A percentile compares a stretch with the other conserved stretches of the same genome.
Conservation (phyloP, 1,140 invertebrate species). For the Euura saliciscinereae region DNA sequence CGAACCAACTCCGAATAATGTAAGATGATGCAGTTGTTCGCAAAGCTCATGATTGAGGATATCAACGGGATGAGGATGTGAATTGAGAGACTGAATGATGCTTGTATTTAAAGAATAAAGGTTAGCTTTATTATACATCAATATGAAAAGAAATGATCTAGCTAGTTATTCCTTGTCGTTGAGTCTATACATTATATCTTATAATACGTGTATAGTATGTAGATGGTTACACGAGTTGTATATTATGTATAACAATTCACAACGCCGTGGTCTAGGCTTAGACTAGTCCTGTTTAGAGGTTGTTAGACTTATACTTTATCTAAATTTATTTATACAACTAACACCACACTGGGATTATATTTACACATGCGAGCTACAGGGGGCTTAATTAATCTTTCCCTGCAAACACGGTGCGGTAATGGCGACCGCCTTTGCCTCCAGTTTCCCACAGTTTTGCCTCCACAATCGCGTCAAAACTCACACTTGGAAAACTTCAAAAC, state of each 20-base stretch:
- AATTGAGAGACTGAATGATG: too few relatives aligned
- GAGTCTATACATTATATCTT: not conserved
- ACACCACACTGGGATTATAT: conserved; percentile 24
- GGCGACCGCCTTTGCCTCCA: not conserved
- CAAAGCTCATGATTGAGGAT: too few relatives aligned
- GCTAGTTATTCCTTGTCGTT: conserved; percentile 30
- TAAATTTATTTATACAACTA: conserved; percentile 13
- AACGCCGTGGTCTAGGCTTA: too few relatives aligned
- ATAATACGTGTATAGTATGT: not conserved
- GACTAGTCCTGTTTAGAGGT: too few relatives aligned
- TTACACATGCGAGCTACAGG: conserved; percentile 23
- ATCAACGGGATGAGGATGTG: too few relatives aligned
- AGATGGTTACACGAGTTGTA: not conserved
- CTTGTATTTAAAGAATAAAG: conserved; percentile 41
- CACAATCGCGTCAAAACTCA: not conserved
- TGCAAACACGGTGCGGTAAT: conserved; percentile 24
- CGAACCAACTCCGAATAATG: too few relatives aligned
- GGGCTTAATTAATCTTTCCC: conserved; percentile 34
- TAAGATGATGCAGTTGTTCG: too few relatives aligned
- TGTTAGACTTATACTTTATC: conserved; percentile 1
- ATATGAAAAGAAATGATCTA: conserved; percentile 44
- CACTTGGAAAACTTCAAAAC: too few relatives aligned
- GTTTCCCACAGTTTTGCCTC: not conserved
- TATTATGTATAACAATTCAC: not conserved
- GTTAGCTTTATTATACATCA: conserved; percentile 47